Conservation (phyloP, 2,888 invertebrate genomes). For the Monoplex corrugatus region DNA sequence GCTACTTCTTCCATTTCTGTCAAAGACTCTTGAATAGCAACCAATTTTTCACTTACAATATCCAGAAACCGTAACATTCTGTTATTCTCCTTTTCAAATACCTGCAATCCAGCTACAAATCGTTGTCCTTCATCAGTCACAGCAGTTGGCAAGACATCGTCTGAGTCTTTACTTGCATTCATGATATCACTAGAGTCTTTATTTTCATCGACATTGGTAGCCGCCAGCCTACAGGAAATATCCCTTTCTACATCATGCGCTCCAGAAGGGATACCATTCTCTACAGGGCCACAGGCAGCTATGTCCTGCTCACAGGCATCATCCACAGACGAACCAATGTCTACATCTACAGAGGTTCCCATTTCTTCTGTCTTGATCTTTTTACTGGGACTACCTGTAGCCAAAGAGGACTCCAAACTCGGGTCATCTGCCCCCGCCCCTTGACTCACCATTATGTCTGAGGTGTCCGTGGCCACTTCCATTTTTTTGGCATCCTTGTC, state of each 20-base stretch:
- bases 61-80: not conserved
- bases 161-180: not conserved
- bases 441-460: conserved; percentile 5
- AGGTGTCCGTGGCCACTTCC: not conserved
- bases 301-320: not conserved
- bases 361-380: not conserved
- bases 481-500: conserved; percentile 16
- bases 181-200: not conserved
- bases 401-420: not conserved
- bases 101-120: not conserved
- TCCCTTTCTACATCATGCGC: conserved; percentile 25
- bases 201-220: conserved; percentile 26
- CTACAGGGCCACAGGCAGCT: not conserved
- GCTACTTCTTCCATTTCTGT: not conserved
- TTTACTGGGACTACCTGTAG: not conserved
- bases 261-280: not conserved
- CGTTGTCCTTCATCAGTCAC: not conserved
- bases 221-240: conserved; percentile 43
- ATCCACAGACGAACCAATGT: conserved; percentile 26
- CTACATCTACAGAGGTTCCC: conserved; percentile 22
- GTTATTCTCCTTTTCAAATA: too few relatives aligned
- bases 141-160: not conserved
- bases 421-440: conserved; percentile 45
- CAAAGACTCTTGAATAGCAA: not conserved
- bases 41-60: not conserved